A percentile compares a stretch with the other conserved stretches of the same genome.
Conservation (phyloP, 2,888 invertebrate genomes). For the Scaptomyza flava region DNA sequence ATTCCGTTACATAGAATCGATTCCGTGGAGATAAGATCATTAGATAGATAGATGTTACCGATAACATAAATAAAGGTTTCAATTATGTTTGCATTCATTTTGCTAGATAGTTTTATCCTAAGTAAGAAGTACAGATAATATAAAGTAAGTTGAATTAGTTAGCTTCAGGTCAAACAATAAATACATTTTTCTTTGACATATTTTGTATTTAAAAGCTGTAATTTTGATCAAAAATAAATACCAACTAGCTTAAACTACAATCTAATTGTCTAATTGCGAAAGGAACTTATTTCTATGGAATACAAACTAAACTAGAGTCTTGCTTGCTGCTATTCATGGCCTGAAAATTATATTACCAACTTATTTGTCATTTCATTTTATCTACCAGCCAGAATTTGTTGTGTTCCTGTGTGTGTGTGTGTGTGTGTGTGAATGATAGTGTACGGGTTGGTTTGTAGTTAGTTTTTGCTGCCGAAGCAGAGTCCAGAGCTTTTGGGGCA, state of each 20-base stretch:
- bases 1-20: neutral
- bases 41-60: too few relatives aligned
- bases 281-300: constrained; percentile 1
- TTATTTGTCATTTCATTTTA: constrained; percentile 52
- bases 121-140: too few relatives aligned
- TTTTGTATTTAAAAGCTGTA: neutral
- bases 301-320: constrained; percentile 4
- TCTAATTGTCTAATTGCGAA: constrained; percentile 24
- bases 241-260: neutral
- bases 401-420: constrained; percentile 16
- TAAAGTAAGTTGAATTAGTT: too few relatives aligned
- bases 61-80: too few relatives aligned
- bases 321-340: constrained; percentile 28
- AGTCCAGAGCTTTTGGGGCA: constrained; percentile 59
- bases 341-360: constrained; percentile 49
- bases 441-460: constrained; percentile 44
- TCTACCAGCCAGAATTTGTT: constrained; percentile 23
- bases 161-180: too few relatives aligned
- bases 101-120: too few relatives aligned
- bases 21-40: neutral
- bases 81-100: too few relatives aligned
- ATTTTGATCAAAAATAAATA: neutral
- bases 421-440: constrained; percentile 29
- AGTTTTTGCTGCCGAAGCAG: constrained; percentile 59
- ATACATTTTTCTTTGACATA: too few relatives aligned